Evolutionary conservation across 2,113 vertebrate species (phyloP).

Genomic region (Myodes glareolus): DNA sequence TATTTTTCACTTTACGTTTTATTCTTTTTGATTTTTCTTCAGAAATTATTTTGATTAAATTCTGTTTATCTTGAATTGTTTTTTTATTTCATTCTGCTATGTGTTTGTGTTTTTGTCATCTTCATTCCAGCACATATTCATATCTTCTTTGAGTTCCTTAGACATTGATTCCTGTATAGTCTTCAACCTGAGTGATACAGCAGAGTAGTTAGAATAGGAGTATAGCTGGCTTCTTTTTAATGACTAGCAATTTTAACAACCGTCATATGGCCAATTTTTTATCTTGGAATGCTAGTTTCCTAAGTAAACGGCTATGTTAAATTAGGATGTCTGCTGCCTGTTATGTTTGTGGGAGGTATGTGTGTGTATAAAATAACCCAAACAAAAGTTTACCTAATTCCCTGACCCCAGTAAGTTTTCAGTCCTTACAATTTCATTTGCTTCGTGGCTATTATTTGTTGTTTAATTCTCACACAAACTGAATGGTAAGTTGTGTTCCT

Average conservation of each 20-base stretch:
- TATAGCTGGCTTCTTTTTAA: not conserved
- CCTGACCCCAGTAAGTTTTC: not conserved
- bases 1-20: not conserved
- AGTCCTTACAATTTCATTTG: not conserved
- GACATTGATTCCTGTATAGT: not conserved
- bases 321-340: not conserved
- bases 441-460: not conserved
- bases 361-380: not conserved
- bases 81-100: not conserved
- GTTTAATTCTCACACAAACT: slow-evolving; percentile 26
- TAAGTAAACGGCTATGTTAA: not conserved
- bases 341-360: not conserved
- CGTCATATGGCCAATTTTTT: not conserved
- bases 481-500: slow-evolving; percentile 7
- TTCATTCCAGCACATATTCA: not conserved
- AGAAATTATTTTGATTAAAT: not conserved
- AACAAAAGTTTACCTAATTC: not conserved
- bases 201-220: not conserved
- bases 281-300: slow-evolving; percentile 39
- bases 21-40: not conserved
- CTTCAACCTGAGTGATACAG: not conserved
- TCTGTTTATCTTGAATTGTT: not conserved
- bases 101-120: not conserved
- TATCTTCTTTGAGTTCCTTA: not conserved
- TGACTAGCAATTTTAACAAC: not conserved